Evolutionary conservation across 2,113 vertebrate genomes (phyloP).

Genomic region (Syrrhaptes paradoxus): DNA sequence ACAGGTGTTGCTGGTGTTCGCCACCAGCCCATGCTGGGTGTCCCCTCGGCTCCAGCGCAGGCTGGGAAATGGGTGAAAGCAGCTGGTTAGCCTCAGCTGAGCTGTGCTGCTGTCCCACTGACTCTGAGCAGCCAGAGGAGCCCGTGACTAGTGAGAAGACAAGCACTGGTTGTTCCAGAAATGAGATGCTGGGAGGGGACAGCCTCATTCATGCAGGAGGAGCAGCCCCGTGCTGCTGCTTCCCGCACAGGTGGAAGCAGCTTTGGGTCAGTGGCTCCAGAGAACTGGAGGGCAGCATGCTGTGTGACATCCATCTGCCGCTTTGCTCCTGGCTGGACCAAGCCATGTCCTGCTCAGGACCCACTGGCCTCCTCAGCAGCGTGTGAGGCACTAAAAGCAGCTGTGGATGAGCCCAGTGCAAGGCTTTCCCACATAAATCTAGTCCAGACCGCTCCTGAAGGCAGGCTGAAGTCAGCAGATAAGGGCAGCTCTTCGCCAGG

Average conservation of each 20-base stretch:
- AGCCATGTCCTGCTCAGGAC: neutral
- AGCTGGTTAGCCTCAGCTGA: neutral
- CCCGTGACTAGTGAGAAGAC: neutral
- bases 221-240: neutral
- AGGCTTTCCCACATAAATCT: neutral
- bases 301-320: neutral
- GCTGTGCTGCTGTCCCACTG: neutral
- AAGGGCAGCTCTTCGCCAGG: neutral
- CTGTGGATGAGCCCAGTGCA: neutral
- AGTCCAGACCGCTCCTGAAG: neutral
- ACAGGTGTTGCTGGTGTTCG: fast-evolving
- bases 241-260: neutral
- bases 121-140: neutral
- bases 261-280: neutral
- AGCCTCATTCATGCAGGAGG: neutral
- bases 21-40: neutral
- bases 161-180: neutral
- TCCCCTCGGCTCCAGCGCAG: neutral
- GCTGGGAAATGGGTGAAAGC: neutral
- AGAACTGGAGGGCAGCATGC: neutral
- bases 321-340: neutral
- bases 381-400: neutral
- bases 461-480: neutral
- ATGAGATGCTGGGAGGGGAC: neutral
- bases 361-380: neutral